Evolutionary conservation across 2,888 invertebrate genomes (phyloP), one percentile per base, ranked within the genome.

Genomic region (Caenorhabditis panamensis): DNA sequence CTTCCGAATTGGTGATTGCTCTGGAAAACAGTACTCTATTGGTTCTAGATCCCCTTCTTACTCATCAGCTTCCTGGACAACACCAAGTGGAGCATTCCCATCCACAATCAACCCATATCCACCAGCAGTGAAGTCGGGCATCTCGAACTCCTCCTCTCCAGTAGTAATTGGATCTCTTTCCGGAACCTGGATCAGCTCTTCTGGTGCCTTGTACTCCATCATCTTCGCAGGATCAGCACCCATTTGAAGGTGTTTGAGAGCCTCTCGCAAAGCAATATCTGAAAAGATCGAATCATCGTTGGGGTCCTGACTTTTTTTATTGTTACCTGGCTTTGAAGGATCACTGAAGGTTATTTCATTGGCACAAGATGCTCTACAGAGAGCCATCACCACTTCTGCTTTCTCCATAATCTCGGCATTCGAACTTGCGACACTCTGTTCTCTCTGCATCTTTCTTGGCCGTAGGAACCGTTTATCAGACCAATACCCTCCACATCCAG

Each of bases 381-480:
- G 28, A 1, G 84, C 79, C 73, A 80, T 47, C 26, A 58, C 84
- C 13, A 82, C 67, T 36, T 84, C 82, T 6, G 76, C 77, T 28
- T 80, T 82, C 26, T 75, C 75, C 77, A 84, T 47, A 22, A 71
- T 71, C 28, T 82, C 82, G 1, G 75, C 76, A 53, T 71, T 72
- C 49, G 83, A 59, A 61, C 69, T 75, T 11, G 79, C 64, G 0
- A 75, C 56, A 16, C 71, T 71, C 24, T 80, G 80, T n/a, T 80
- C 80, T 37, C 77, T 26, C 28, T 76, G 80, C 49, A 72, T 53
- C 49, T 80, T 81, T 59, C 84, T 61, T 13, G 79, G 84, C 20
- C 83, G 51, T 5, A 86, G 68, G 47, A 82, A 86, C 28, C 86
- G 76, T 31, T 83, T 83, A 68, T 86, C 86, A 16, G 73, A 73